Evolutionary conservation across 2,797 vertebrate species (phyloP).

Genomic region (Orientallactaga sibirica): DNA sequence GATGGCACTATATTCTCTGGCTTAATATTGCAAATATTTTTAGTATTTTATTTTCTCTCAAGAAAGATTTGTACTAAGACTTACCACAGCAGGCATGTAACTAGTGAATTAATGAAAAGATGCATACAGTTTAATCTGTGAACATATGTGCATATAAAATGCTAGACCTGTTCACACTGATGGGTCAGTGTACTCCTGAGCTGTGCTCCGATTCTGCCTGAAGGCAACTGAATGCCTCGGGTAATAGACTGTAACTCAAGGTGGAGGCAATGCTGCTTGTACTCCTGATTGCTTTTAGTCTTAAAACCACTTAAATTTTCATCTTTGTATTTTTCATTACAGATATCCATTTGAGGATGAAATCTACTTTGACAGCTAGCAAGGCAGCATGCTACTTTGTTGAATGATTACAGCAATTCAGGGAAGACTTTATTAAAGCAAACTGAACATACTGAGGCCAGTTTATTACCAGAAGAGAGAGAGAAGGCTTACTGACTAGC

Average conservation of each 20-base stretch:
- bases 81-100: not conserved
- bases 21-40: not conserved
- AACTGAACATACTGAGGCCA: not conserved
- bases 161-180: not conserved
- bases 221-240: not conserved
- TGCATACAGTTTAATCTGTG: not conserved
- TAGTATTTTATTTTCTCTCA: not conserved
- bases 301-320: not conserved
- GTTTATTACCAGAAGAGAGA: not conserved
- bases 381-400: not conserved
- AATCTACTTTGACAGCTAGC: constrained; percentile 15
- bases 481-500: not conserved
- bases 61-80: constrained; percentile 34
- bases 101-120: not conserved
- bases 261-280: not conserved
- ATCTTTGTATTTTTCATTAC: constrained; percentile 52
- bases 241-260: not conserved
- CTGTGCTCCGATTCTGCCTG: not conserved
- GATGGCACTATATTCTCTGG: constrained; percentile 9
- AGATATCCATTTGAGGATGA: constrained; percentile 53
- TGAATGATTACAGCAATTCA: constrained; percentile 13
- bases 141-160: not conserved
- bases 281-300: not conserved
- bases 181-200: not conserved
- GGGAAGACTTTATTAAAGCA: constrained; percentile 52